A percentile compares a stretch with the other conserved stretches of the same genome.
Evolutionary conservation across 53 echinoderm and acorn worm genomes (phyloP).

Genomic region (Zoroaster sp.): DNA sequence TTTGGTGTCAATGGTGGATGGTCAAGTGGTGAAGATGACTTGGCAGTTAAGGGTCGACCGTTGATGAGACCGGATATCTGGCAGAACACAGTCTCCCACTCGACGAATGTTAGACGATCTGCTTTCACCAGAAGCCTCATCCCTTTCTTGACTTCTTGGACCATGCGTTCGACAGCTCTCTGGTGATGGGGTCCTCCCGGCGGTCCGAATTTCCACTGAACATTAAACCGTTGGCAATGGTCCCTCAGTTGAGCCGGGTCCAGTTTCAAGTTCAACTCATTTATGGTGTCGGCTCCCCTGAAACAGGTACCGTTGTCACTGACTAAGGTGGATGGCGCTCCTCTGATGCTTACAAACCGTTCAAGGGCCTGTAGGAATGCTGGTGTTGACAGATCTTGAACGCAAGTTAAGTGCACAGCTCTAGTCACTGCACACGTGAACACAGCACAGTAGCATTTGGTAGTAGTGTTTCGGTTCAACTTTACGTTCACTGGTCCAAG

Average conservation of each 20-base stretch:
- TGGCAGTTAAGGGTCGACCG: constrained; percentile 68
- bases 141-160: constrained; percentile 77
- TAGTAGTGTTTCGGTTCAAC: constrained; percentile 52
- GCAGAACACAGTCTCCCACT: constrained; percentile 74
- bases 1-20: constrained; percentile 77
- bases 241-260: constrained; percentile 58
- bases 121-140: constrained; percentile 68
- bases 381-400: constrained; percentile 67
- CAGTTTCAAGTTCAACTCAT: constrained; percentile 67
- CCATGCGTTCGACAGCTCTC: constrained; percentile 76
- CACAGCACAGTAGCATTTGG: constrained; percentile 49
- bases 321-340: constrained; percentile 57
- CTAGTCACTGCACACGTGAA: constrained; percentile 62
- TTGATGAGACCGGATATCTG: constrained; percentile 81
- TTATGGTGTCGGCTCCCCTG: constrained; percentile 65
- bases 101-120: constrained; percentile 61
- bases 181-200: constrained; percentile 63
- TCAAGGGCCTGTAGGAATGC: constrained; percentile 78
- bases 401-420: constrained; percentile 74
- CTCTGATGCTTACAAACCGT: constrained; percentile 67
- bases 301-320: constrained; percentile 80
- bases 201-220: constrained; percentile 56
- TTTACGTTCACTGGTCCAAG: constrained; percentile 75
- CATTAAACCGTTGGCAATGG: too few relatives aligned
- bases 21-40: constrained; percentile 76